Evolutionary conservation across 2,113 vertebrate genomes (phyloP).

Genomic region (Albula goreensis): DNA sequence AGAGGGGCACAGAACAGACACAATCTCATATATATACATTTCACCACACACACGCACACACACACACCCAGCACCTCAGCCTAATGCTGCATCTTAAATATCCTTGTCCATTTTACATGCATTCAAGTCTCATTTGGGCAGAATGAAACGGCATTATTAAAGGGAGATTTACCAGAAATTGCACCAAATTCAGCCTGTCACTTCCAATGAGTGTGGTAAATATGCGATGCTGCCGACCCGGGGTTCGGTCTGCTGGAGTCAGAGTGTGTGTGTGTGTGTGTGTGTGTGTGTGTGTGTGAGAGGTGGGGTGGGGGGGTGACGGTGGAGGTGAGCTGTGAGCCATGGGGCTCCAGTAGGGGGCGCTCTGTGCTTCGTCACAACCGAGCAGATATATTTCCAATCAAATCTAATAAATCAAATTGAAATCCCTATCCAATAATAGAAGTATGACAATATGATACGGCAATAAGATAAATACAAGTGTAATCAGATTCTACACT

Average conservation of each 20-base stretch:
- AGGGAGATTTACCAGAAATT: slow-evolving; percentile 95
- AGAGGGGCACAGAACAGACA: slow-evolving; percentile 55
- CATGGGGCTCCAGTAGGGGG: background rate
- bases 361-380: background rate
- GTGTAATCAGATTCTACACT: background rate
- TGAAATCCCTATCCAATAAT: background rate
- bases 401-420: background rate
- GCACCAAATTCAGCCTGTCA: slow-evolving; percentile 94
- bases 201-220: slow-evolving; percentile 89
- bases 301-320: slow-evolving; percentile 15
- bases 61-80: slow-evolving; percentile 70
- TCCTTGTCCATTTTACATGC: slow-evolving; percentile 84
- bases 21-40: slow-evolving; percentile 79
- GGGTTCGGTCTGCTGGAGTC: slow-evolving; percentile 13
- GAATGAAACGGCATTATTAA: slow-evolving; percentile 90
- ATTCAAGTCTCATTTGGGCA: slow-evolving; percentile 84
- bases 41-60: slow-evolving; percentile 65
- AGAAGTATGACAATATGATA: background rate
- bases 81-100: slow-evolving; percentile 85
- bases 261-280: background rate
- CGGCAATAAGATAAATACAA: background rate
- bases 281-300: slow-evolving; percentile 4
- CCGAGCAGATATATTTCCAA: background rate
- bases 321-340: slow-evolving; percentile 50
- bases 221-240: slow-evolving; percentile 64